phyloP scores from a whole-genome alignment of 2,797 vertebrate genomes.

The Trematomus bernacchii region DNA sequence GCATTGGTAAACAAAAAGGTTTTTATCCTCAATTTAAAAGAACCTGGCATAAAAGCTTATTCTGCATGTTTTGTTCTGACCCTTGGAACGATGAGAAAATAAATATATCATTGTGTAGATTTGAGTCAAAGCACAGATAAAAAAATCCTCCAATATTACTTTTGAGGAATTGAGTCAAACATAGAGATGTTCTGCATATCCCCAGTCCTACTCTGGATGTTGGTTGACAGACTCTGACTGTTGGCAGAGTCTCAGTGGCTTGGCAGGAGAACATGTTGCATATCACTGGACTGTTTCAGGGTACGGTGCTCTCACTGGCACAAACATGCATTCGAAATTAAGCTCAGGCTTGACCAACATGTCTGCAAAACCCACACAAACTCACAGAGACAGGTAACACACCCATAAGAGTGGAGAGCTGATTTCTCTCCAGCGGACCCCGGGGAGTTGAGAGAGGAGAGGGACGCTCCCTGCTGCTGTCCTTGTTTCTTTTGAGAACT shows the following conservation, averaged over 20 bases:
- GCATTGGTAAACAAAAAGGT: too few species aligned
- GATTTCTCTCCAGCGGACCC: conserved; percentile 38
- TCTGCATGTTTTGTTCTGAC: too few species aligned
- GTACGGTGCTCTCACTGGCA: conserved; percentile 16
- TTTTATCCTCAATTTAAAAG: too few species aligned
- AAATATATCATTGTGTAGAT: too few species aligned
- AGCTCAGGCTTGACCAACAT: conserved; percentile 16
- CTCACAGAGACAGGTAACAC: conserved; percentile 10
- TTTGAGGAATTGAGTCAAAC: too few species aligned
- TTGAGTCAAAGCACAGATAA: too few species aligned
- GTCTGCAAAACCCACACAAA: conserved; percentile 8
- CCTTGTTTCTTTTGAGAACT: conserved; percentile 39
- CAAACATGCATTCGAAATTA: conserved; percentile 36
- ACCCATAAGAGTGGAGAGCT: conserved; percentile 46
- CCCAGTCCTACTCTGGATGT: conserved; percentile 17
- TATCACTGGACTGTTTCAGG: conserved; percentile 12
- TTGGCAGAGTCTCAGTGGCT: conserved; percentile 32
- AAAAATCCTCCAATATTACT: too few species aligned
- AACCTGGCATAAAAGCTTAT: too few species aligned
- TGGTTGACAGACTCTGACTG: conserved; percentile 23
- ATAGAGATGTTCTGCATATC: too few species aligned
- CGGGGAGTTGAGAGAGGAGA: conserved; percentile 22
- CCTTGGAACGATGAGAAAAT: too few species aligned
- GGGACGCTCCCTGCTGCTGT: conserved; percentile 40
- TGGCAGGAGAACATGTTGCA: conserved; percentile 40